Evolutionary conservation across 1,140 invertebrate species (phyloP).

Genomic region (Metaphire vulgaris): DNA sequence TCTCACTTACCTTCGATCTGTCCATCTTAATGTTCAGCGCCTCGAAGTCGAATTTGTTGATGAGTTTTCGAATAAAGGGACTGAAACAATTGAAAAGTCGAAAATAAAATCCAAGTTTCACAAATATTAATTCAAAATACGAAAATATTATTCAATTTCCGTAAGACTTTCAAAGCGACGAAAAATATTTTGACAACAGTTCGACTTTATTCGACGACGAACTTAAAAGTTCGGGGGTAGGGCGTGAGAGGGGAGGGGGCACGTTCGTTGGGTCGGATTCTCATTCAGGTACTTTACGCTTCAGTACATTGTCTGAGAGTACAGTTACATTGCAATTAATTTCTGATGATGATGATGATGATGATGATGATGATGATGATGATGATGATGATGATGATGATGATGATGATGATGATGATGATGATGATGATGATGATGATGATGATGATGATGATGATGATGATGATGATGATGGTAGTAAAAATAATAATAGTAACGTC

Average conservation of each 20-base stretch:
- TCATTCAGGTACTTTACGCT: background rate
- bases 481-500: no score
- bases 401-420: conserved; percentile 6
- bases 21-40: conserved; percentile 50
- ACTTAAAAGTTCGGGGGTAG: no score
- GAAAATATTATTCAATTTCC: no score
- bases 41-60: conserved; percentile 49
- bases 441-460: background rate
- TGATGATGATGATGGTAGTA: background rate
- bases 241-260: no score
- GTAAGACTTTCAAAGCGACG: no score
- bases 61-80: conserved; percentile 44
- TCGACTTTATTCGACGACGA: no score
- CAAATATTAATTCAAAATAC: no score
- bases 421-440: background rate
- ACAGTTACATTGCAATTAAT: background rate
- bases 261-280: background rate
- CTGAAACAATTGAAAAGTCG: conserved; percentile 33
- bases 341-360: conserved; percentile 13
- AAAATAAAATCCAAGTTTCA: no score
- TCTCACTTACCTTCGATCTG: conserved; percentile 49
- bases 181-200: conserved; percentile 9
- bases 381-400: conserved; percentile 15
- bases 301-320: background rate
- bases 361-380: conserved; percentile 16